A percentile compares a stretch with the other conserved stretches of the same genome.
These are phyloP conservation scores for Oncorhynchus mykiss DNA, from an alignment of 2,113 vertebrate genomes.

Conservation along the genomic window DNA sequence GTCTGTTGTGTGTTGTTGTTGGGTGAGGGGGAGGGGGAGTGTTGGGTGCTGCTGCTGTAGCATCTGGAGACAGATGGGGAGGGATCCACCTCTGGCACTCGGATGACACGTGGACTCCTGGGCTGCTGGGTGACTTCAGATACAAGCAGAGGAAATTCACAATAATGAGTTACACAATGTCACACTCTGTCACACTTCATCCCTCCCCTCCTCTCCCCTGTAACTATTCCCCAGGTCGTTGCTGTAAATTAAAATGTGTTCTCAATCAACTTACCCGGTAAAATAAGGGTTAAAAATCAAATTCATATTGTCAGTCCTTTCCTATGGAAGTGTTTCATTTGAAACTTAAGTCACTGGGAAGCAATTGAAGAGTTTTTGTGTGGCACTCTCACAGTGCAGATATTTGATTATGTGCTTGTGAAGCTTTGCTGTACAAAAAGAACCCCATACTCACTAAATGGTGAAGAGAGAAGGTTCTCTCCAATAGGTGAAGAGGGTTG, in stretches of 20 bases:
- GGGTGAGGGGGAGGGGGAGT: conserved; percentile 53
- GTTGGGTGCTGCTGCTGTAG: conserved; percentile 66
- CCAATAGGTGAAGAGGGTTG: conserved; percentile 75
- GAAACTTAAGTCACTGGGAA: not conserved
- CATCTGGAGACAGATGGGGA: conserved; percentile 69
- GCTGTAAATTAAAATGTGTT: too few species aligned
- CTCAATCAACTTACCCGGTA: too few species aligned
- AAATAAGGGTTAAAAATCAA: too few species aligned
- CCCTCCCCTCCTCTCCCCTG: too few species aligned
- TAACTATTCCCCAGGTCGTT: too few species aligned
- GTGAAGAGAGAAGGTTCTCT: conserved; percentile 65
- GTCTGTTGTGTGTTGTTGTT: conserved; percentile 51
- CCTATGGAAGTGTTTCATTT: too few species aligned
- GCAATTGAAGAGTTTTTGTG: not conserved
- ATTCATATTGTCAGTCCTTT: too few species aligned
- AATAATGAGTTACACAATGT: not conserved
- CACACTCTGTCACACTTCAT: not conserved
- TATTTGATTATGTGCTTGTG: not conserved
- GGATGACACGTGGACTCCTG: conserved; percentile 63
- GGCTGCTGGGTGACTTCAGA: conserved; percentile 72
- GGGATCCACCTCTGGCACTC: conserved; percentile 48
- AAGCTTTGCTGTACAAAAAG: not conserved
- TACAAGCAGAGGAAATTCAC: not conserved
- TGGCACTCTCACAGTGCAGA: too few species aligned
- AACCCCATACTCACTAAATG: conserved; percentile 71